These are phyloP conservation scores for Podocnemis expansa DNA, from an alignment of 2,113 vertebrate genomes.

Conservation along the genomic window DNA sequence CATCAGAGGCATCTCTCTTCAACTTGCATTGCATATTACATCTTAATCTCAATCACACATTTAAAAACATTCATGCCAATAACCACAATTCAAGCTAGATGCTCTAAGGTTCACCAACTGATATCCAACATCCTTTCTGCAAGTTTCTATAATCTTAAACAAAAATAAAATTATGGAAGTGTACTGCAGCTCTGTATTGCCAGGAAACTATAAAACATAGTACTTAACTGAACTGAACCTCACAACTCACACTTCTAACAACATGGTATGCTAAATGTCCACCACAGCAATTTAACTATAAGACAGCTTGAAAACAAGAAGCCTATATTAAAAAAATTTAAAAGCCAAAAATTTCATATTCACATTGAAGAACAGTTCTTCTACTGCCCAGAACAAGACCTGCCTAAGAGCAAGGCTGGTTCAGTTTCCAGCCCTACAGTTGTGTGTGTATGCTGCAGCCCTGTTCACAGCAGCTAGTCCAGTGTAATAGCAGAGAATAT, in stretches of 20 bases:
- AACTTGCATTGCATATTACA: neutral
- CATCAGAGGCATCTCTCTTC: neutral
- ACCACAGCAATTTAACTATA: constrained; percentile 21
- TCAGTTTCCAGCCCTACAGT: neutral
- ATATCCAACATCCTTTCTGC: neutral
- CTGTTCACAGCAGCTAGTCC: neutral
- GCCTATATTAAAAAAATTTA: constrained; percentile 56
- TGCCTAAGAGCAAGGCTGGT: neutral
- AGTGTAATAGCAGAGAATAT: neutral
- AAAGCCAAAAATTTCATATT: constrained; percentile 44
- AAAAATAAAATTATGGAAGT: neutral
- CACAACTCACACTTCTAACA: constrained; percentile 3
- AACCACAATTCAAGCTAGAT: neutral
- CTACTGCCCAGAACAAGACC: neutral
- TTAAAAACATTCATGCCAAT: neutral
- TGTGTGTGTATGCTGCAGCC: rapidly evolving
- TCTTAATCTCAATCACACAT: too few relatives aligned
- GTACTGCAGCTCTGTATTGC: neutral
- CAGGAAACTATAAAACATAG: neutral
- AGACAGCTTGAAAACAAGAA: constrained; percentile 59
- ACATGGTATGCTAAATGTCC: constrained; percentile 42
- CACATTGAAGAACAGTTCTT: constrained; percentile 45
- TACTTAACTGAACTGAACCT: constrained; percentile 27
- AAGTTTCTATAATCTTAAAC: constrained; percentile 43
- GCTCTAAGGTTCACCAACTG: neutral